phyloP scores from a whole-genome alignment of 1,140 invertebrate genomes.

The Drosophila hydei region DNA sequence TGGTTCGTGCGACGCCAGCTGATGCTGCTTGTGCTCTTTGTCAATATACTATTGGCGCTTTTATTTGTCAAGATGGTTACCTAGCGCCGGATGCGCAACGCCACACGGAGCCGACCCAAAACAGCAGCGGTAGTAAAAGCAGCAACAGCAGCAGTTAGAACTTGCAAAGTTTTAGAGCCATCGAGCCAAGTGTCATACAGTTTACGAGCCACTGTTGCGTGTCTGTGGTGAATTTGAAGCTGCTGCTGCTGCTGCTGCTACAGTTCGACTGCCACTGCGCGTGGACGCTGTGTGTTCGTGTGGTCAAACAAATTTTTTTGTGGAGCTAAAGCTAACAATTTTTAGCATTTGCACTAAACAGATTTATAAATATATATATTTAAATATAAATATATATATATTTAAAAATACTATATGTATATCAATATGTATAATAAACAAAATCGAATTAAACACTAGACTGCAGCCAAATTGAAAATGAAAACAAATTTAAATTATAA shows the following conservation, averaged over 20 bases:
- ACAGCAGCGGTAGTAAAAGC: not conserved
- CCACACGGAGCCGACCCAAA: conserved; percentile 40
- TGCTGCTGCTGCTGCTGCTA: not conserved
- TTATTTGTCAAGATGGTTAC: conserved; percentile 98
- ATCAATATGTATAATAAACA: conserved; percentile 40
- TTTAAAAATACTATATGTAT: conserved; percentile 49
- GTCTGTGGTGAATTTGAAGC: conserved; percentile 20
- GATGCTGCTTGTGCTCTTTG: conserved; percentile 96
- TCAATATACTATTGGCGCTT: conserved; percentile 97
- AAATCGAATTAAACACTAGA: conserved; percentile 73
- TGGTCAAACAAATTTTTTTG: conserved; percentile 40
- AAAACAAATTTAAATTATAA: conserved; percentile 18
- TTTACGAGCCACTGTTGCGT: conserved; percentile 9
- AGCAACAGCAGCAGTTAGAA: not conserved
- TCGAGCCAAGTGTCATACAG: conserved; percentile 15
- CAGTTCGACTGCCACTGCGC: conserved; percentile 8
- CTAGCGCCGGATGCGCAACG: conserved; percentile 86
- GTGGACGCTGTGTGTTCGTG: conserved; percentile 32
- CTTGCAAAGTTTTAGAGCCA: conserved; percentile 22
- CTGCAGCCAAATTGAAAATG: conserved; percentile 73
- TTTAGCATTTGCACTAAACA: conserved; percentile 79
- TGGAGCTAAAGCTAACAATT: conserved; percentile 61
- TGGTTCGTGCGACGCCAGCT: conserved; percentile 98
- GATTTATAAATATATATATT: conserved; percentile 51
- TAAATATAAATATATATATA: conserved; percentile 46